These are phyloP conservation scores for Corvus cornix DNA, from an alignment of 2,113 vertebrate genomes.

Conservation along the genomic window DNA sequence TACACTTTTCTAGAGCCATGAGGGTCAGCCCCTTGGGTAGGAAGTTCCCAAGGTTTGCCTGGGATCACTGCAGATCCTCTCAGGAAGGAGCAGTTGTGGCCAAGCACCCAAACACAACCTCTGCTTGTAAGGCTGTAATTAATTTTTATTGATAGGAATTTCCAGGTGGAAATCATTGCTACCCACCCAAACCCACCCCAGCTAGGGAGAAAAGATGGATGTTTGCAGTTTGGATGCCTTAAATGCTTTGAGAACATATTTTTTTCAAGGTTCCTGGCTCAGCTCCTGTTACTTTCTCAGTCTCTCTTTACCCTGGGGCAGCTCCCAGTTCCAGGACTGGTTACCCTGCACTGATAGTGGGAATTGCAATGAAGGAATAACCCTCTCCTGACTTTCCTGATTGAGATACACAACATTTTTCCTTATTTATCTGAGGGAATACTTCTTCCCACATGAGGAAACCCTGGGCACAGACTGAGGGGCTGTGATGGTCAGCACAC, in stretches of 20 bases:
- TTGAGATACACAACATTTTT: neutral
- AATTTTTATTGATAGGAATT: neutral
- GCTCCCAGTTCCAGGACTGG: neutral
- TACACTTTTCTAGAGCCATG: neutral
- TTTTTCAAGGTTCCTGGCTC: neutral
- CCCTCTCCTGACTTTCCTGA: neutral
- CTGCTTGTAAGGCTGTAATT: neutral
- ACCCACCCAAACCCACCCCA: neutral
- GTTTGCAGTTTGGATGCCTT: neutral
- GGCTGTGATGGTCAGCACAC: neutral
- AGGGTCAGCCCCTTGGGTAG: accelerated
- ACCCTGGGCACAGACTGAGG: neutral
- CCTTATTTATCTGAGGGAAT: neutral
- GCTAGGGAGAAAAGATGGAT: neutral
- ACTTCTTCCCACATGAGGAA: neutral
- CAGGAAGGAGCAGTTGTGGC: neutral
- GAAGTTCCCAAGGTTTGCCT: neutral
- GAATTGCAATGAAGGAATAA: neutral
- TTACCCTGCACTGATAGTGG: accelerated
- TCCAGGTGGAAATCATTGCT: neutral
- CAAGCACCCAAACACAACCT: neutral
- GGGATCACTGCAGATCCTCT: neutral
- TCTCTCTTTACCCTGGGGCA: neutral
- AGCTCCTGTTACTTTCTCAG: neutral
- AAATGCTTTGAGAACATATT: neutral